Percentiles rank a stretch among this genome's conserved stretches.
Conservation (phyloP, 2,797 vertebrate genomes). For the Syndactyla subalaris region DNA sequence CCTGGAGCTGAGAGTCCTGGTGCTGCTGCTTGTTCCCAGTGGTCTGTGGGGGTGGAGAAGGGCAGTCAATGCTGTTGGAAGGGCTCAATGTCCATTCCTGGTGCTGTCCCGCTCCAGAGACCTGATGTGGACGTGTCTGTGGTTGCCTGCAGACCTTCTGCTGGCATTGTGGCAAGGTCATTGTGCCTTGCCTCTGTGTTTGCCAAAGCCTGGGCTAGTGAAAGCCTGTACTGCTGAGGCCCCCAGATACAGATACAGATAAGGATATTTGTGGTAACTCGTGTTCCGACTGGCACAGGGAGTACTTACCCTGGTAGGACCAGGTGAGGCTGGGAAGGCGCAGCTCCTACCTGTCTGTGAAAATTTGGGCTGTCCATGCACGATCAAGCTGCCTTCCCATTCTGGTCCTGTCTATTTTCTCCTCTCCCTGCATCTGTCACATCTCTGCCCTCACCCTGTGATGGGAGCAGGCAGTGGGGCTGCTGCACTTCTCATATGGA, state of each 20-base stretch:
- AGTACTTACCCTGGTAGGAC: neutral
- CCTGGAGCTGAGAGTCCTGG: neutral
- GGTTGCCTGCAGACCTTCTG: neutral
- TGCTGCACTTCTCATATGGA: neutral
- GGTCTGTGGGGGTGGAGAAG: neutral
- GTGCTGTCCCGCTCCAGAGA: neutral
- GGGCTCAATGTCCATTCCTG: neutral
- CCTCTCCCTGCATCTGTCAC: fast-evolving
- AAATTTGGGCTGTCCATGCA: neutral
- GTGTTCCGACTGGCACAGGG: neutral
- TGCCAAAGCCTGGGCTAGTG: neutral
- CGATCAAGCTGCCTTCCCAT: neutral
- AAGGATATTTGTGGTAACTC: neutral
- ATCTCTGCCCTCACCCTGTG: neutral
- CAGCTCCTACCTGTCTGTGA: neutral
- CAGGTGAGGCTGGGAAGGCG: neutral
- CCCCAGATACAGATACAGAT: neutral
- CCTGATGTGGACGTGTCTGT: neutral
- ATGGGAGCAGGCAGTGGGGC: neutral
- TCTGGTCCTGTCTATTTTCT: neutral
- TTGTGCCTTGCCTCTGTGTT: neutral
- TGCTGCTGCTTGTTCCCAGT: neutral
- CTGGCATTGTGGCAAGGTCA: neutral
- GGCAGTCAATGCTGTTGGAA: neutral
- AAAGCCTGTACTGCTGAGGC: neutral